A percentile compares a stretch with the other conserved stretches of the same genome.
Conservation (phyloP, 2,113 vertebrate species). For the Dendrocopos noguchii region DNA sequence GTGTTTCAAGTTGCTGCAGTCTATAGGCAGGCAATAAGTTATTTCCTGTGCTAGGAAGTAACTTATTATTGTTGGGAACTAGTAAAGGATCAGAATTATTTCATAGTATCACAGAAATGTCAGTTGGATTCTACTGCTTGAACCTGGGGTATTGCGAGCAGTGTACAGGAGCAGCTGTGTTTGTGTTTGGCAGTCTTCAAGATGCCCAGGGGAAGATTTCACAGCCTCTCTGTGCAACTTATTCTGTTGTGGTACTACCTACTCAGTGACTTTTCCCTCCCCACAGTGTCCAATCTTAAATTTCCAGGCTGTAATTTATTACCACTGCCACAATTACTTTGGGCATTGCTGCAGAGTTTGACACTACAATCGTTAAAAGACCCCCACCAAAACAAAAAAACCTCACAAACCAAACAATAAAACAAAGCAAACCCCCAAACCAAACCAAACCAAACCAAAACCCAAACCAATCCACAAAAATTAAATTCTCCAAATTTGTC, state of each 20-base stretch:
- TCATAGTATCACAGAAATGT: background rate
- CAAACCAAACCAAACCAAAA: background rate
- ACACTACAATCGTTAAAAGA: rapidly evolving
- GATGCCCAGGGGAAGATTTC: background rate
- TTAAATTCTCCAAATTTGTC: background rate
- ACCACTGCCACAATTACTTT: background rate
- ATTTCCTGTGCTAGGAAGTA: background rate
- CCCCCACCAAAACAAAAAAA: background rate
- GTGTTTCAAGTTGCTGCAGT: background rate
- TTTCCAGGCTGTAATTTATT: background rate
- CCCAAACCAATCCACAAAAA: background rate
- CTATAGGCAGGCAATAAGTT: background rate
- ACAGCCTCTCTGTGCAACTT: background rate
- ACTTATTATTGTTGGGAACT: background rate
- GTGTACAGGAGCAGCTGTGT: background rate
- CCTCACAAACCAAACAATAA: background rate
- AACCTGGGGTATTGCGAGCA: background rate
- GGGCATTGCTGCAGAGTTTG: background rate
- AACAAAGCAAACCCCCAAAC: background rate
- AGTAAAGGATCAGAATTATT: background rate
- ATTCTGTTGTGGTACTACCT: background rate
- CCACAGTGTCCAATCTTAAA: background rate
- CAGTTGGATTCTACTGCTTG: background rate
- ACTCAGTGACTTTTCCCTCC: background rate
- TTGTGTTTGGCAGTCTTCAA: background rate